phyloP scores from a whole-genome alignment of 2,888 invertebrate genomes.

The Dicycla oo region DNA sequence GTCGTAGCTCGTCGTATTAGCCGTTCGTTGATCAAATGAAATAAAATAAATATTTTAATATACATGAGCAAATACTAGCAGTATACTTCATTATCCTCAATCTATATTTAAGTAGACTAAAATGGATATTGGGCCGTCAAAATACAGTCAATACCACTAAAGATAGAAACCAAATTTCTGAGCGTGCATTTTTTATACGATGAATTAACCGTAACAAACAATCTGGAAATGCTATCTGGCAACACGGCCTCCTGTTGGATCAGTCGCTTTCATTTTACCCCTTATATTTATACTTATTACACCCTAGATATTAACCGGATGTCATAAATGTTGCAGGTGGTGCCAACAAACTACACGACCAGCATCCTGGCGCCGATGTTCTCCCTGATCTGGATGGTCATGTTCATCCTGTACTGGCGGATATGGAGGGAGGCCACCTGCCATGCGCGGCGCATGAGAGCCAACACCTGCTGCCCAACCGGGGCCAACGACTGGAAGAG shows the following conservation, averaged over 20 bases:
- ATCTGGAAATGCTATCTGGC: conserved; percentile 14
- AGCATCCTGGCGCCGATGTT: conserved; percentile 93
- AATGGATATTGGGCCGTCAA: background rate
- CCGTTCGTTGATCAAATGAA: conserved; percentile 27
- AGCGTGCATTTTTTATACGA: background rate
- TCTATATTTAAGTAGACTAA: conserved; percentile 13
- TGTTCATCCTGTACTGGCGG: conserved; percentile 94
- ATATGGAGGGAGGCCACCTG: conserved; percentile 95
- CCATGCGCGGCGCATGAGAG: conserved; percentile 92
- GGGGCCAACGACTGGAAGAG: conserved; percentile 93
- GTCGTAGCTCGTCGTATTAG: no score
- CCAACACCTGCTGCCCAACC: conserved; percentile 90
- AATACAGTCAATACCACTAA: background rate
- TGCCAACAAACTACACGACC: conserved; percentile 87
- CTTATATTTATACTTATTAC: no score
- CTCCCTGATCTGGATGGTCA: conserved; percentile 93
- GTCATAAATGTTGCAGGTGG: conserved; percentile 79
- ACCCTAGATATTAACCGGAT: background rate
- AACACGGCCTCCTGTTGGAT: no score
- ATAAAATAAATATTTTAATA: conserved; percentile 33
- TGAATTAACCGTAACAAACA: background rate
- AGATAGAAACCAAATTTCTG: background rate
- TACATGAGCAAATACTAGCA: conserved; percentile 20
- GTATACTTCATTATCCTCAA: conserved; percentile 5
- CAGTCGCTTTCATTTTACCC: no score